Base-by-base conservation (phyloP, 92 coral and sea anemone genomes). In the Phymanthus crucifer region DNA sequence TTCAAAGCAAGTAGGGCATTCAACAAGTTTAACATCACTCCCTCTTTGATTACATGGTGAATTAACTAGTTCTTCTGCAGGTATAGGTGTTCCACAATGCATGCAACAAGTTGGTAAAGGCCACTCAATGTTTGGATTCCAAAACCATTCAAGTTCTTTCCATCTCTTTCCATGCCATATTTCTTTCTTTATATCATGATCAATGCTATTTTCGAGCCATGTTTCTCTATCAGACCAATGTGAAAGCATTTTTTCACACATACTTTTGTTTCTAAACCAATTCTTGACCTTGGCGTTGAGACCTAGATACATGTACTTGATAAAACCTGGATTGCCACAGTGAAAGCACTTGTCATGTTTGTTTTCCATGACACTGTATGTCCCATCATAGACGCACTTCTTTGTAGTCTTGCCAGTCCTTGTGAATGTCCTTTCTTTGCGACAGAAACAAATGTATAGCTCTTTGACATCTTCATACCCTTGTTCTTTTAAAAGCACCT, bases 151-250 rank as follows among this genome's bases (percentile, higher is more conserved):
- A 5, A 91, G 84, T 48, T 91, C 88, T 8, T 35, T 40, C 90
- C 92, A 91, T 36, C 92, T 70, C 34, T 88, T 81, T 19, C 92
- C 92, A 88, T 91, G 90, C 95, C 92, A 88, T 19, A 88, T 75
- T 43, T 88, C 95, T 65, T 83, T 88, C 66, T 88, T 91, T 35
- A 80, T 27, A 27, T 50, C 78, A 74, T 76, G 74, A 37, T 66
- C 50, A 47, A 56, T 78, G 24, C 34, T 7, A 23, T 31, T 81
- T 48, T 57, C 92, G 19, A 81, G 83, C 94, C 90, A 87, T 47
- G 68, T 78, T 1, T 85, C 87, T 46, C 50, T 76, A 16, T 75
- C 93, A 0, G 5, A 3, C 90, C 90, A 89, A 1, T 75, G 90
- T 43, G 86, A 46, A 0, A 91, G 76, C 91, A 87, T 84, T 81